Conservation (phyloP, 2,797 vertebrate species). For the Cyprinella venusta region DNA sequence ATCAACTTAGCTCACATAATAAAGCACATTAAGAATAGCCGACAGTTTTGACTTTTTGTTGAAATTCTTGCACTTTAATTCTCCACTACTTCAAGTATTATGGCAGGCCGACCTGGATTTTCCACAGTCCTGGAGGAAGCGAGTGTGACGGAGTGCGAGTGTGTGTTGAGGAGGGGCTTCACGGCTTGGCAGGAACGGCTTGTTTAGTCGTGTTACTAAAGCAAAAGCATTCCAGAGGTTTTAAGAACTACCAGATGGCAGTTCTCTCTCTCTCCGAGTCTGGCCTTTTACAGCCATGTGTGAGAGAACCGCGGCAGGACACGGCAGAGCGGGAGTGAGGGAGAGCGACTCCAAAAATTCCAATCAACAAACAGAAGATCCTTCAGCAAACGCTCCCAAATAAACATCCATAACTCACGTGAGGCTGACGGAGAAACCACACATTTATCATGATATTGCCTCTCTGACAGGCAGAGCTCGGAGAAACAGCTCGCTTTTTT, state of each 20-base stretch:
- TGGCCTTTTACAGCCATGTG: slow-evolving; percentile 86
- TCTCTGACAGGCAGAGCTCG: neutral
- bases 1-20: neutral
- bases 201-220: slow-evolving; percentile 87
- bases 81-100: slow-evolving; percentile 27
- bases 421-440: neutral
- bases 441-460: neutral
- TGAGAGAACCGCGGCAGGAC: slow-evolving; percentile 69
- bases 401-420: slow-evolving; percentile 6
- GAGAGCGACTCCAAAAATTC: slow-evolving; percentile 32
- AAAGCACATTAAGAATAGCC: neutral
- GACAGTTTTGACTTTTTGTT: slow-evolving; percentile 12
- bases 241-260: slow-evolving; percentile 87
- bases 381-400: slow-evolving; percentile 31
- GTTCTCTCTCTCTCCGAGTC: slow-evolving; percentile 64
- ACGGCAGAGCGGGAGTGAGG: slow-evolving; percentile 54
- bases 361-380: slow-evolving; percentile 41
- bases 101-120: slow-evolving; percentile 43
- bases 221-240: slow-evolving; percentile 88
- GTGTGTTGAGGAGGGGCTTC: slow-evolving; percentile 55
- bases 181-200: slow-evolving; percentile 74
- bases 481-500: neutral
- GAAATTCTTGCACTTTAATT: slow-evolving; percentile 25
- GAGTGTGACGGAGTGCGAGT: slow-evolving; percentile 58
- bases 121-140: slow-evolving; percentile 52